Percentiles rank a stretch among this genome's conserved stretches.
Evolutionary conservation across 2,797 vertebrate genomes (phyloP).

Genomic region (Coracias cyanogaster): DNA sequence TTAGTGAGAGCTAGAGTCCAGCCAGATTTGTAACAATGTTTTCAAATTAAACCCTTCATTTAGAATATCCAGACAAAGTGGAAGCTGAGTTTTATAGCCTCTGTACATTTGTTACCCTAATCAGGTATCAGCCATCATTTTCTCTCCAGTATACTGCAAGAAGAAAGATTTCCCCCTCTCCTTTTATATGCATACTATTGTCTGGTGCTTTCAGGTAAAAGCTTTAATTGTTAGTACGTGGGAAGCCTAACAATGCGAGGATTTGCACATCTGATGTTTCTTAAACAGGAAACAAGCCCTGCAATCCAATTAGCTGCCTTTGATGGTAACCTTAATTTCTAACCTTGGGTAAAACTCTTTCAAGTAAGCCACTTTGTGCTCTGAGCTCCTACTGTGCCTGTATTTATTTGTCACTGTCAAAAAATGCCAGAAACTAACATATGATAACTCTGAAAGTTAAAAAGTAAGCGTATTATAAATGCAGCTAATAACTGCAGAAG

Average conservation of each 20-base stretch:
- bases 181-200: neutral
- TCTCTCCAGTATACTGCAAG: neutral
- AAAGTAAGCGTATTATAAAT: neutral
- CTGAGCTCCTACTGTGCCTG: neutral
- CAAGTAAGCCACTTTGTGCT: neutral
- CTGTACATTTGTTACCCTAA: constrained; percentile 10
- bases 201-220: constrained; percentile 32
- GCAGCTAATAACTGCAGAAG: neutral
- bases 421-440: neutral
- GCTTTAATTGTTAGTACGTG: constrained; percentile 48
- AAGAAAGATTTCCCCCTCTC: neutral
- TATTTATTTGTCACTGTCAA: constrained; percentile 28
- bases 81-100: neutral
- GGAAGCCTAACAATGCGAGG: neutral
- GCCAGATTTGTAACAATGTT: neutral
- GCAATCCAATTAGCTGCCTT: constrained; percentile 49
- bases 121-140: neutral
- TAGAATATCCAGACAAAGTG: neutral
- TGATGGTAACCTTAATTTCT: constrained; percentile 24
- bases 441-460: neutral
- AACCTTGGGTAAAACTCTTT: constrained; percentile 33
- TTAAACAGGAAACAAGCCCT: neutral
- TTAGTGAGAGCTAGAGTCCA: constrained; percentile 28
- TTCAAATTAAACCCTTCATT: constrained; percentile 51
- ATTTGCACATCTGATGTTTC: constrained; percentile 52